Base-by-base conservation (phyloP, 1,140 invertebrate genomes). In the Caenorhabditis brenneri region DNA sequence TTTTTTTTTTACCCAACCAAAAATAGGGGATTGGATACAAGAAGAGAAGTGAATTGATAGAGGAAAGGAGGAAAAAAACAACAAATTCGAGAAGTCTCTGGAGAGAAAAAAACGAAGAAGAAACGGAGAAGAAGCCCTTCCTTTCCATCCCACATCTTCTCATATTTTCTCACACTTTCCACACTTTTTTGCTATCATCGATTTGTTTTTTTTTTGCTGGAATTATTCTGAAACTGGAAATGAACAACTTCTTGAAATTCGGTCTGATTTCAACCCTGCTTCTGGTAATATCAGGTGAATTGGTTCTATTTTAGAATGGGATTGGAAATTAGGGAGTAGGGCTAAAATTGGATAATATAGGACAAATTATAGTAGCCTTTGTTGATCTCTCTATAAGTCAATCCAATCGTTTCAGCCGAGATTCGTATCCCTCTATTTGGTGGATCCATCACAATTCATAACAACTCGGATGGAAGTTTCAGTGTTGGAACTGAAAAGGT, bases 1-100 rank as follows among this genome's bases (percentile, higher is more conserved):
- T 24, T 36, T 4, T n/a, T 15, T 65, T 36, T 36, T 42, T 19
- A 10, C 15, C 19, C 31, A 16, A 22, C 9, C 24, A 65, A 22
- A 33, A 65, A 19, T 33, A 10, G 58, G 31, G 58, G 33, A 10
- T 33, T 33, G 58, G 29, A 36, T 33, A 65, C 29, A 65, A 65
- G 31, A 33, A 65, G 22, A 65, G 27, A 65, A 16, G 22, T n/a
- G 58, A 10, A 65, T 10, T 19, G 58, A 39, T 33, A 39, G 58
- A 31, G 22, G 58, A 39, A 65, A 33, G 36, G 24, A 4, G 10
- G 22, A 74, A 74, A 74, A 42, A 42, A 74, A 74, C 33, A 74
- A 74, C 36, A 74, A 74, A 74, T 74, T 74, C 65, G 36, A 74
- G 36, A 74, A 74, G 33, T 74, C 65, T 74, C 65, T 74, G 33